phyloP scores from a whole-genome alignment of 2,888 invertebrate species.

The Bugula neritina region DNA sequence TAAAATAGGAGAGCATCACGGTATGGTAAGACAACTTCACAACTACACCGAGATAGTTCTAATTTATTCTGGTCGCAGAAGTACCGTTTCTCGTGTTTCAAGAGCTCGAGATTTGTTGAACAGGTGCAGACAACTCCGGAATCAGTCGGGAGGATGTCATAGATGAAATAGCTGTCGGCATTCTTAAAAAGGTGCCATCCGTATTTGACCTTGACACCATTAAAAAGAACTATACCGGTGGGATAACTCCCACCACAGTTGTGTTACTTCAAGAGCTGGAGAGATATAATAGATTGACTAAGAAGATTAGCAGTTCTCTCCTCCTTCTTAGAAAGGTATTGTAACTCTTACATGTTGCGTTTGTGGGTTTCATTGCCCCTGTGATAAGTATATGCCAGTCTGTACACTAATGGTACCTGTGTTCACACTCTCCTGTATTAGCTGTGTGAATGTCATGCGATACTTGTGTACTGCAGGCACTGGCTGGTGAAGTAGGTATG shows the following conservation, averaged over 20 bases:
- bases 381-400: no score
- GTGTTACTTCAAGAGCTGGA: slow-evolving; percentile 30
- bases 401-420: no score
- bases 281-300: slow-evolving; percentile 26
- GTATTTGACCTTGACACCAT: slow-evolving; percentile 27
- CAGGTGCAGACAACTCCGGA: slow-evolving; percentile 5
- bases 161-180: slow-evolving; percentile 29
- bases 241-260: slow-evolving; percentile 28
- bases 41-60: no score
- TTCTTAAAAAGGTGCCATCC: slow-evolving; percentile 28
- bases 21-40: neutral
- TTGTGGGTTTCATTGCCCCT: no score
- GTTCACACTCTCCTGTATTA: no score
- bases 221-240: slow-evolving; percentile 22
- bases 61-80: no score
- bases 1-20: neutral
- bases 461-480: slow-evolving; percentile 23
- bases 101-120: neutral
- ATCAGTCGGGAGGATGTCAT: slow-evolving; percentile 25
- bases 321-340: neutral
- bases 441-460: no score
- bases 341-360: no score
- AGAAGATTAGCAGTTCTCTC: neutral
- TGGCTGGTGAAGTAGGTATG: slow-evolving; percentile 30
- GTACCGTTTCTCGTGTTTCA: no score